Evolutionary conservation across 2,888 invertebrate species (phyloP).

Genomic region (Apotomis capreana): DNA sequence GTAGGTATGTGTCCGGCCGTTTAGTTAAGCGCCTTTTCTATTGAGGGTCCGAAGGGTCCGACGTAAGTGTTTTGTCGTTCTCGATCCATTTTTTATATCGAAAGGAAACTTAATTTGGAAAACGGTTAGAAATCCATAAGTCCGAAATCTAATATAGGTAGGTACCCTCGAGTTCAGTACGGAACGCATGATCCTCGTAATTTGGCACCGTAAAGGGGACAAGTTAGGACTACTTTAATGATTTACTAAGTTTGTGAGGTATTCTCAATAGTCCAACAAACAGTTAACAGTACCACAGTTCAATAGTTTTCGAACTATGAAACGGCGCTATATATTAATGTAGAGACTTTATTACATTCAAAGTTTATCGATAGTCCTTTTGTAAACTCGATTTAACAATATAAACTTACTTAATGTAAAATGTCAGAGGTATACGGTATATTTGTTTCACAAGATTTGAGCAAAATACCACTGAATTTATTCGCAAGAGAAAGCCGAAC

Average conservation of each 20-base stretch:
- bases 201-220: not conserved
- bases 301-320: not conserved
- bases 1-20: not conserved
- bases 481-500: slow-evolving; percentile 10
- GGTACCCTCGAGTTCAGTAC: not conserved
- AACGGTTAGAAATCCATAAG: not conserved
- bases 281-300: not conserved
- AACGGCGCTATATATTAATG: no score
- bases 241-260: not conserved
- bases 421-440: not conserved
- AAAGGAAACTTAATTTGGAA: slow-evolving; percentile 7
- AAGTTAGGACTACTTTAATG: not conserved
- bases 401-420: not conserved
- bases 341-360: not conserved
- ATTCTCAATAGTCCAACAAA: not conserved
- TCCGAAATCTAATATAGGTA: not conserved
- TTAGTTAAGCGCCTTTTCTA: slow-evolving; percentile 19
- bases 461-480: slow-evolving; percentile 15
- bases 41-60: slow-evolving; percentile 14
- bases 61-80: slow-evolving; percentile 6
- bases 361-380: not conserved
- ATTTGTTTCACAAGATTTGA: not conserved
- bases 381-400: not conserved
- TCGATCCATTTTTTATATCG: slow-evolving; percentile 1
- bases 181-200: not conserved